Conservation (phyloP, 1,140 invertebrate genomes). For the Papilio helenus region DNA sequence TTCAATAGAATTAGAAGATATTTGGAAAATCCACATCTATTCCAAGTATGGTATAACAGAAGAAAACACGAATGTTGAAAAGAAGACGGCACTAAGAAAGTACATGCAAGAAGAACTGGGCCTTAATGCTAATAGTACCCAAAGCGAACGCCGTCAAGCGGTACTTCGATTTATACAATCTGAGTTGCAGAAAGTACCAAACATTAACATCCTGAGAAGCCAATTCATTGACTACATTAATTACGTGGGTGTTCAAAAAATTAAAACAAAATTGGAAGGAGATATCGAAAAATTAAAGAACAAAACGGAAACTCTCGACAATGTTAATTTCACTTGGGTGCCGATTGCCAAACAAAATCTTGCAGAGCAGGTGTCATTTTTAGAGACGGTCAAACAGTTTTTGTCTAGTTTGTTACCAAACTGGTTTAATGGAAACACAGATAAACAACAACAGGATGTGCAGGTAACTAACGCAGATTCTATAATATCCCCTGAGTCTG, state of each 20-base stretch:
- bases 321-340: slow-evolving; percentile 58
- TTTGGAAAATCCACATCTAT: slow-evolving; percentile 71
- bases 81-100: slow-evolving; percentile 58
- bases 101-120: slow-evolving; percentile 68
- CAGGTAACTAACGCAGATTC: background rate
- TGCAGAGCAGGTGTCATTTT: slow-evolving; percentile 60
- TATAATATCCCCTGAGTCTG: slow-evolving; percentile 12
- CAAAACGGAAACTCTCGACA: slow-evolving; percentile 59
- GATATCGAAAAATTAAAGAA: slow-evolving; percentile 67
- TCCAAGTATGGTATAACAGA: slow-evolving; percentile 65
- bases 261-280: slow-evolving; percentile 54
- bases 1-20: slow-evolving; percentile 63
- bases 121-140: slow-evolving; percentile 64
- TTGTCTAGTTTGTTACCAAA: slow-evolving; percentile 59
- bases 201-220: slow-evolving; percentile 54
- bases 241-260: slow-evolving; percentile 57
- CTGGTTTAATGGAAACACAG: slow-evolving; percentile 51
- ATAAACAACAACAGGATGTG: slow-evolving; percentile 3
- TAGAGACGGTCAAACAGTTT: slow-evolving; percentile 59
- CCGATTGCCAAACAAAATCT: slow-evolving; percentile 52
- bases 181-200: slow-evolving; percentile 57
- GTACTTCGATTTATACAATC: slow-evolving; percentile 64
- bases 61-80: slow-evolving; percentile 61
- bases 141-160: slow-evolving; percentile 63
- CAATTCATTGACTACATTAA: slow-evolving; percentile 62